Percentiles rank a stretch among this genome's conserved stretches.
phyloP scores from a whole-genome alignment of 1,140 invertebrate genomes.

The Yoshiicerus persimilis region DNA sequence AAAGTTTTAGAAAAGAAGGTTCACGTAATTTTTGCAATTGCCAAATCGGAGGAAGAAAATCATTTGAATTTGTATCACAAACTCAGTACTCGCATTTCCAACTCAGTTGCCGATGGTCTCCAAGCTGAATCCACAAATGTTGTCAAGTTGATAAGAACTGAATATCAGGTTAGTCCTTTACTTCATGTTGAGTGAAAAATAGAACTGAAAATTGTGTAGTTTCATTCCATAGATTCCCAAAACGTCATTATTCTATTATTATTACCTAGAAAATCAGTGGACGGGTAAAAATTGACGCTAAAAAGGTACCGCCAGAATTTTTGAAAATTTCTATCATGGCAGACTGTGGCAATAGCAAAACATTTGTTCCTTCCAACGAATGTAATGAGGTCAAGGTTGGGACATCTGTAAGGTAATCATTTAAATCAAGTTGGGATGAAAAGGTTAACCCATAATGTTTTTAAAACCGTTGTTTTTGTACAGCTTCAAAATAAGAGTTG shows the following conservation, averaged over 20 bases:
- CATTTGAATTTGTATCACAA: conserved; percentile 27
- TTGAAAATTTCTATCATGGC: background rate
- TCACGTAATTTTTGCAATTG: conserved; percentile 32
- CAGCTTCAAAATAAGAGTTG: conserved; percentile 22
- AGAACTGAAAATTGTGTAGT: background rate
- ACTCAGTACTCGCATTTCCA: conserved; percentile 33
- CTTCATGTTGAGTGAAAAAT: background rate
- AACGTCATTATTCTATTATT: background rate
- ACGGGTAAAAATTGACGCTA: background rate
- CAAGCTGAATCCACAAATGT: conserved; percentile 24
- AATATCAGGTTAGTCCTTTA: conserved; percentile 32
- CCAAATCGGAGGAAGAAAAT: no score
- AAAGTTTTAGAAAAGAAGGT: conserved; percentile 43
- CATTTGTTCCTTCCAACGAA: background rate
- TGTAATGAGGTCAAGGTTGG: background rate
- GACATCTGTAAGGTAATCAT: background rate
- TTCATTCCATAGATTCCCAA: no score
- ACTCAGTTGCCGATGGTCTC: background rate
- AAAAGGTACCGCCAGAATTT: background rate
- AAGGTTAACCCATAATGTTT: background rate
- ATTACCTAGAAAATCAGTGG: background rate
- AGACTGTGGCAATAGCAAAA: background rate
- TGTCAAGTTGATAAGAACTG: conserved; percentile 1
- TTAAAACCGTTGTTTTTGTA: background rate
- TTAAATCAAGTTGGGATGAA: background rate